phyloP scores from a whole-genome alignment of 1,140 invertebrate species.

The Acromyrmex charruanus region DNA sequence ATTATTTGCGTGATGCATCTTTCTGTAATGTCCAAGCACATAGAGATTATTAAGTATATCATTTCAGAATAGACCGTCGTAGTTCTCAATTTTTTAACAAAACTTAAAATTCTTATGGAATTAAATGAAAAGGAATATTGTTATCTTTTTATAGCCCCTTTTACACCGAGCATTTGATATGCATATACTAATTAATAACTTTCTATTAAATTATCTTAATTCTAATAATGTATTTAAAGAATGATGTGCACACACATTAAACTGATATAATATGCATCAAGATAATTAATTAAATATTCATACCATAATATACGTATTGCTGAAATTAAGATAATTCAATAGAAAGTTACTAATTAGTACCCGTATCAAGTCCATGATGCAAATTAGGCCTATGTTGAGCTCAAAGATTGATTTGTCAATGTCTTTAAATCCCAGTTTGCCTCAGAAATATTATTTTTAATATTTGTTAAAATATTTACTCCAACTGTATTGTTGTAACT shows the following conservation, averaged over 20 bases:
- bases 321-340: too few species aligned
- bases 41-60: slow-evolving; percentile 30
- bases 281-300: too few species aligned
- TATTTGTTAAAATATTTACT: slow-evolving; percentile 3
- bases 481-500: not conserved
- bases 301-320: too few species aligned
- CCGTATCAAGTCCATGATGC: too few species aligned
- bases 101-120: not conserved
- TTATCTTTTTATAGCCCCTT: not conserved
- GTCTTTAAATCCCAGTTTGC: not conserved
- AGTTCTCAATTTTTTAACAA: not conserved
- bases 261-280: too few species aligned
- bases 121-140: not conserved
- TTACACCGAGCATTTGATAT: too few species aligned
- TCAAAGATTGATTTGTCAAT: not conserved
- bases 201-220: too few species aligned
- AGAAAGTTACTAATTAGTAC: too few species aligned
- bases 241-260: too few species aligned
- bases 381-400: not conserved
- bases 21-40: slow-evolving; percentile 6
- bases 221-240: too few species aligned
- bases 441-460: not conserved
- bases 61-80: not conserved
- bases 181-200: too few species aligned
- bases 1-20: slow-evolving; percentile 12